A percentile compares a stretch with the other conserved stretches of the same genome.
Evolutionary conservation across 64 coral and sea anemone species (phyloP).

Genomic region (Cladopsammia gracilis): DNA sequence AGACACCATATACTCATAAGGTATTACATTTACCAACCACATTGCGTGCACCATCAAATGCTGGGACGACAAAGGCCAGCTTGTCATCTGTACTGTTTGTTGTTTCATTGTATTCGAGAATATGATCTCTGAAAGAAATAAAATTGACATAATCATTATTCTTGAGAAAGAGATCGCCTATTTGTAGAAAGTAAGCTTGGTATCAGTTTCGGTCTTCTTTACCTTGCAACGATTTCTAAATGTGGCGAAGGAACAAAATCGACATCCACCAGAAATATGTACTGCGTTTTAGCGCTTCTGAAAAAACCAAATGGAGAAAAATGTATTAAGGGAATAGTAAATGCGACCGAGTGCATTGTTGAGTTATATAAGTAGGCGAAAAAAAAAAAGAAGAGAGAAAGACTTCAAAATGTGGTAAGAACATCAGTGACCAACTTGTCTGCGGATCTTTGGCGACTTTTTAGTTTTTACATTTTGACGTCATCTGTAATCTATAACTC

Average conservation of each 20-base stretch:
- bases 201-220: background rate
- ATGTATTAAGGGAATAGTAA: background rate
- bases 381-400: no score
- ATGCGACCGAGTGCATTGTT: background rate
- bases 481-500: no score
- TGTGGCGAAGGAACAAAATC: conserved; percentile 41
- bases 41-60: conserved; percentile 20
- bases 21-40: background rate
- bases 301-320: background rate
- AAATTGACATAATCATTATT: background rate
- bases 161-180: background rate
- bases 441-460: no score
- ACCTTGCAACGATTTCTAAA: conserved; percentile 25
- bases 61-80: conserved; percentile 29
- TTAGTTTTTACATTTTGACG: no score
- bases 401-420: no score
- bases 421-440: no score
- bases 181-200: background rate
- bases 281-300: conserved; percentile 21
- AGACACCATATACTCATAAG: no score
- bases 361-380: no score
- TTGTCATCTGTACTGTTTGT: conserved; percentile 11
- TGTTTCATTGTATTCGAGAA: conserved; percentile 10
- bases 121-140: conserved; percentile 6
- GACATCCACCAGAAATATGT: conserved; percentile 24